Base-by-base conservation (phyloP, 2,888 invertebrate genomes). In the Oligia fasciuncula region DNA sequence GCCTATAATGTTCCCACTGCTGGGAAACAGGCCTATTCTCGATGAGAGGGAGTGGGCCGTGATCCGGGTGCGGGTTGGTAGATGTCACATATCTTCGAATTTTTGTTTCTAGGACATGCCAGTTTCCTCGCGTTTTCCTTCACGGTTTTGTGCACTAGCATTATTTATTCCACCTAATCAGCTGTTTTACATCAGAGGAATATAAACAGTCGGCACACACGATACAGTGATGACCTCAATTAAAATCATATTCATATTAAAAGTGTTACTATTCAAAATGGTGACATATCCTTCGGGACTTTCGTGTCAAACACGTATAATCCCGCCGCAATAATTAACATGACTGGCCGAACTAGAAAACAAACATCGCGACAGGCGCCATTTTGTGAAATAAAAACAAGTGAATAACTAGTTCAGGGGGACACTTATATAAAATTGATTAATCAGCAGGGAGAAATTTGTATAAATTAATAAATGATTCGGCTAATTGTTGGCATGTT, bases 281-380 rank as follows among this genome's bases (percentile, higher is more conserved):
- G 86, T 60, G 60, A 79, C 87, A 87, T 54, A 68, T 76, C 85
- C 85, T 66, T 35, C 23, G 87, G 85, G 87, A 73, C 76, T 49
- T 79, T 76, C 85, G 85, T 85, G 85, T 74, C 73, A 71, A 73
- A 84, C 67, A 35, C 35, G 23, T 43, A 87, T 85, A 87, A 85
- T 87, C 73, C 76, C 49, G 76, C 68, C 73, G n/a, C 54, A 71
- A 79, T 84, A 84, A 87, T 84, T 84, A 70, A 79, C 23, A 67
- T 83, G 40, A 65, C 66, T 19, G 57, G 23, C 62, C 73, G 66
- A 79, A 76, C 68, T 54, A 69, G 63, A 43, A 71, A 85, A 85
- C 87, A 84, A 85, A 85, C 72, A 87, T 19, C n/a, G 51, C 29
- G 66, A 68, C 71, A 14, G 60, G 13, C 40, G 70, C 73, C 60